These are phyloP conservation scores for Apogon talboti DNA, from an alignment of 2,797 vertebrate species.

Conservation along the genomic window DNA sequence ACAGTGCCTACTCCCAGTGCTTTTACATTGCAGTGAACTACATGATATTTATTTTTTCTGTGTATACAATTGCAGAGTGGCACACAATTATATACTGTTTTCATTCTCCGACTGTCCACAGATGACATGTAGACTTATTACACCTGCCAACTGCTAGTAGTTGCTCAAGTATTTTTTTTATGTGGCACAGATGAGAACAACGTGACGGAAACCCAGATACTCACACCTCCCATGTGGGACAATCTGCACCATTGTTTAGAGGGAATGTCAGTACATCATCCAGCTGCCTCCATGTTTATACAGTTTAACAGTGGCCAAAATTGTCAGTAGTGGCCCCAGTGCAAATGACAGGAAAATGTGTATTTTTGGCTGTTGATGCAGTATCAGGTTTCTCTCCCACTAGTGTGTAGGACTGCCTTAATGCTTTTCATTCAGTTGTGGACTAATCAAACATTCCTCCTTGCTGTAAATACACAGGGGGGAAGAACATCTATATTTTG, in stretches of 20 bases:
- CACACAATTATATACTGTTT: conserved; percentile 3
- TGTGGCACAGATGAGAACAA: conserved; percentile 9
- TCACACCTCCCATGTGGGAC: conserved; percentile 3
- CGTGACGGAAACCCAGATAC: conserved; percentile 3
- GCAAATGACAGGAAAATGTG: conserved; percentile 51
- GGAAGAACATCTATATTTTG: not conserved
- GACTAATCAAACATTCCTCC: no score
- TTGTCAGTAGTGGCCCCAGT: conserved; percentile 40
- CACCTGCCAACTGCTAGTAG: conserved; percentile 6
- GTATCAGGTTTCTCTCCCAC: conserved; percentile 45
- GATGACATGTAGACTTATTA: conserved; percentile 18
- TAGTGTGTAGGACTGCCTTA: not conserved
- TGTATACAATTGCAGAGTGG: conserved; percentile 8
- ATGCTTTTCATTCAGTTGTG: no score
- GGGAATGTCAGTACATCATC: conserved; percentile 34
- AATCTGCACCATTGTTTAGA: conserved; percentile 16
- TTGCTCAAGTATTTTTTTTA: conserved; percentile 3
- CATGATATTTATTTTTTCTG: conserved; percentile 1
- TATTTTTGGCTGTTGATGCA: conserved; percentile 45
- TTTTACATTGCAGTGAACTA: conserved; percentile 4
- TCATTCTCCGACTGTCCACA: conserved; percentile 6
- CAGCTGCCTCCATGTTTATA: conserved; percentile 41
- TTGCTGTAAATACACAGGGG: no score
- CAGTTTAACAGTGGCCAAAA: conserved; percentile 46
- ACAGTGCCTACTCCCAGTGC: no score